Evolutionary conservation across 2,888 invertebrate genomes (phyloP).

Genomic region (Drosophila merina): DNA sequence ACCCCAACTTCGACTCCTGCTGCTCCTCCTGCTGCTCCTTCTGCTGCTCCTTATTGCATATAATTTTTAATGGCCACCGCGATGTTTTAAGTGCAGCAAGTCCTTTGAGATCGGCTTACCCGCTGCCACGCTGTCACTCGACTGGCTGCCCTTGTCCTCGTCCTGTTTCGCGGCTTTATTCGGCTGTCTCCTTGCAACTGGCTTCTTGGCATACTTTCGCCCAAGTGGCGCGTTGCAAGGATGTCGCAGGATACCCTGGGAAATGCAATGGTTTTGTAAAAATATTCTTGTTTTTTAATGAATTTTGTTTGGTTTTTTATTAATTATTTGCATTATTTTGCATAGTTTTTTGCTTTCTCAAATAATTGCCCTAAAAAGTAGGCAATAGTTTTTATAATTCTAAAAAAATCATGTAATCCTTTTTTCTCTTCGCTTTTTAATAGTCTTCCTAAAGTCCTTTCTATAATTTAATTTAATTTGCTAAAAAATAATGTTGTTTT

Average conservation of each 20-base stretch:
- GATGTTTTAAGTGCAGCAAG: constrained; percentile 62
- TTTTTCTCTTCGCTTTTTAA: no score
- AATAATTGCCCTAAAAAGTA: neutral
- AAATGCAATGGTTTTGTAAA: neutral
- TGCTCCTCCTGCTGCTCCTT: neutral
- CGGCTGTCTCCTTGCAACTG: constrained; percentile 31
- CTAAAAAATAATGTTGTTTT: no score
- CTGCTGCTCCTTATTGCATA: constrained; percentile 56
- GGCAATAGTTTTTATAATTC: neutral
- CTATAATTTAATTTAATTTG: no score
- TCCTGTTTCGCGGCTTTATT: constrained; percentile 28
- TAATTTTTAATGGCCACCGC: constrained; percentile 70
- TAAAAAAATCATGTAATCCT: no score
- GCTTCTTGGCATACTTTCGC: constrained; percentile 50
- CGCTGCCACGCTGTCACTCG: constrained; percentile 13
- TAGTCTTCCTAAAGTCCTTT: no score
- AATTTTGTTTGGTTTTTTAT: neutral
- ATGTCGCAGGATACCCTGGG: constrained; percentile 36
- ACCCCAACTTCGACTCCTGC: no score
- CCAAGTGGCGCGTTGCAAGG: constrained; percentile 38
- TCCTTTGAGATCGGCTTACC: constrained; percentile 46
- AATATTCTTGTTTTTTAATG: neutral
- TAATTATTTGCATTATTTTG: neutral
- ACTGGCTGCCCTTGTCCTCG: constrained; percentile 11
- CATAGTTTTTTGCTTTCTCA: neutral